These are phyloP conservation scores for Torymus texanus DNA, from an alignment of 2,888 invertebrate species.

Conservation along the genomic window DNA sequence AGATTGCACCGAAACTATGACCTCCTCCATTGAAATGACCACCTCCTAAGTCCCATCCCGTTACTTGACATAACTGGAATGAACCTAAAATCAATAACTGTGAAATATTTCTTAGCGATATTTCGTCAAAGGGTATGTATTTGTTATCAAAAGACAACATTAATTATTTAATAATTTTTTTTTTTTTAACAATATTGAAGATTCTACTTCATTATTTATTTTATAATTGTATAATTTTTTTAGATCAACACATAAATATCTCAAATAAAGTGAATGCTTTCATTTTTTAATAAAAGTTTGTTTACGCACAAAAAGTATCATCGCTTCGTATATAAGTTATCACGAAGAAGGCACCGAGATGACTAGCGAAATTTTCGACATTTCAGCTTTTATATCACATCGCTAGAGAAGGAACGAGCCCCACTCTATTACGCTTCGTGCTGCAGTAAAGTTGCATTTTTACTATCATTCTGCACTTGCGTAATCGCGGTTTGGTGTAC, in stretches of 20 bases:
- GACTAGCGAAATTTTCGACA: constrained; percentile 42
- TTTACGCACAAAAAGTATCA: constrained; percentile 62
- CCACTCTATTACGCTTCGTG: constrained; percentile 33
- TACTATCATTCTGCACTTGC: constrained; percentile 40
- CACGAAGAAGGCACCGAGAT: constrained; percentile 19
- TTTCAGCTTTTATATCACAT: constrained; percentile 46
- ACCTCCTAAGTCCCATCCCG: constrained; percentile 57
- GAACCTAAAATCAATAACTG: constrained; percentile 56
- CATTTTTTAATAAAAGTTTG: not conserved
- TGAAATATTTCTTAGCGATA: constrained; percentile 12
- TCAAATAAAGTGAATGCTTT: not conserved
- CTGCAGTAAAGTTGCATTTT: constrained; percentile 44
- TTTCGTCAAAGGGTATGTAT: not conserved
- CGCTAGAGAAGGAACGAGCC: constrained; percentile 16
- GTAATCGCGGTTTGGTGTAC: constrained; percentile 39
- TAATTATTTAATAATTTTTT: no score
- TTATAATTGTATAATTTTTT: no score
- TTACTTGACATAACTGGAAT: constrained; percentile 56
- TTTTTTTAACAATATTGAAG: no score
- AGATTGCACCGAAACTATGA: constrained; percentile 66
- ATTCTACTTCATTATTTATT: no score
- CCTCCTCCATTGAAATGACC: constrained; percentile 54
- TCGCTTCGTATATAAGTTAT: constrained; percentile 36
- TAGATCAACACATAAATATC: no score
- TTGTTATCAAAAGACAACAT: no score